Evolutionary conservation across 2,888 invertebrate genomes (phyloP).

Genomic region (Horisme vitalbata): DNA sequence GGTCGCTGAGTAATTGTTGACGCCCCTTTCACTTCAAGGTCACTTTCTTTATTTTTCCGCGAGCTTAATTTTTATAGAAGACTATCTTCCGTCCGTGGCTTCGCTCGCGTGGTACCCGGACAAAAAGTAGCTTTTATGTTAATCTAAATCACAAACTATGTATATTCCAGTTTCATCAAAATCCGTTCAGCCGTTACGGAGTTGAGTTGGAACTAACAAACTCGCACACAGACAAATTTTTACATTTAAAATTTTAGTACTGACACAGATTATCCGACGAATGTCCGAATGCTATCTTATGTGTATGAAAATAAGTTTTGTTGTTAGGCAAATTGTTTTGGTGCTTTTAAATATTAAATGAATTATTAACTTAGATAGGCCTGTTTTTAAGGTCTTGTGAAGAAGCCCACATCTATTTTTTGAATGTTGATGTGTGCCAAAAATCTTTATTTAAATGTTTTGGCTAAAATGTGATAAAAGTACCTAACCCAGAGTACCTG

Average conservation of each 20-base stretch:
- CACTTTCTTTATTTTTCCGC: constrained; percentile 1
- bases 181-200: too few species aligned
- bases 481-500: constrained; percentile 37
- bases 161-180: too few species aligned
- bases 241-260: too few species aligned
- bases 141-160: too few species aligned
- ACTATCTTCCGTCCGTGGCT: too few species aligned
- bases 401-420: constrained; percentile 7
- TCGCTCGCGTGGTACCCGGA: too few species aligned
- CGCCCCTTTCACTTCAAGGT: constrained; percentile 15
- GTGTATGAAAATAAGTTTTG: background rate
- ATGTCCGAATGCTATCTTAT: too few species aligned
- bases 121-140: too few species aligned
- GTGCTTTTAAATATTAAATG: constrained; percentile 17
- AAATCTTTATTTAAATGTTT: constrained; percentile 25
- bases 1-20: constrained; percentile 13
- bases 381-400: background rate
- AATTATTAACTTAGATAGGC: constrained; percentile 6
- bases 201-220: too few species aligned
- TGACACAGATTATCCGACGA: too few species aligned
- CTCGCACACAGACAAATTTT: too few species aligned
- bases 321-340: background rate
- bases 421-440: constrained; percentile 40
- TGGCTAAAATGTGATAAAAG: constrained; percentile 49
- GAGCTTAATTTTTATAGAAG: too few species aligned